Base-by-base conservation (phyloP, 1,140 invertebrate genomes). In the Diabrotica virgifera region DNA sequence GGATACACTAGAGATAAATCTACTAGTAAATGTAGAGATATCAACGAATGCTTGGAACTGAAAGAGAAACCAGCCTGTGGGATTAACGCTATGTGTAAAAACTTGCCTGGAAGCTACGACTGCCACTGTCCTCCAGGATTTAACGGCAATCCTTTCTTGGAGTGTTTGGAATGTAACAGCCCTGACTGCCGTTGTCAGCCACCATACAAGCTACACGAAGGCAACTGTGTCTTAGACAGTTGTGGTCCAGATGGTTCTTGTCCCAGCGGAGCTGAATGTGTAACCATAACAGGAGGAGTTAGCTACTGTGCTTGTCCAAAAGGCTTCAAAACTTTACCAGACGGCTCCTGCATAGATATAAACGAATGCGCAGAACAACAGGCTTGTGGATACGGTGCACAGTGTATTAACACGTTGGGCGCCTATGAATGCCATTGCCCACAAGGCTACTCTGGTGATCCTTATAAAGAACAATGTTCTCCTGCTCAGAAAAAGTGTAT, bases 101-200 rank as follows among this genome's bases (percentile, higher is more conserved):
- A 97, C 80, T 79, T 95, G 51, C 93, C 93, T 0, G 94, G 94
- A n/a, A 94, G 92, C 74, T 97, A 95, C 75, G 93, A 95, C 79
- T 96, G 94, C 74, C 90, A 92, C 72, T 97, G 94, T 75, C 91
- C 93, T 0, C 80, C 86, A 38, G 91, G 91, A 7, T 94, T 90
- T 73, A 90, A 90, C 72, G 93, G 93, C n/a, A 94, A 95, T 81
- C 92, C 93, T 6, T 95, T 92, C 75, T 84, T 87, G 11, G 82
- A 89, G 65, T 96, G 93, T 78, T 89, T 94, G 80, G 86, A 92
- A 80, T 95, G 92, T 74, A 89, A 87, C 75, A 91, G 87, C 46
- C 86, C 91, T 5, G 89, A 90, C 71, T 95, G 93, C 69, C 89
- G 92, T 70, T 95, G 93, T 75, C 90, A 92, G 76, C 86, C 91